Evolutionary conservation across 2,113 vertebrate genomes (phyloP).

Genomic region (Lophius piscatorius): DNA sequence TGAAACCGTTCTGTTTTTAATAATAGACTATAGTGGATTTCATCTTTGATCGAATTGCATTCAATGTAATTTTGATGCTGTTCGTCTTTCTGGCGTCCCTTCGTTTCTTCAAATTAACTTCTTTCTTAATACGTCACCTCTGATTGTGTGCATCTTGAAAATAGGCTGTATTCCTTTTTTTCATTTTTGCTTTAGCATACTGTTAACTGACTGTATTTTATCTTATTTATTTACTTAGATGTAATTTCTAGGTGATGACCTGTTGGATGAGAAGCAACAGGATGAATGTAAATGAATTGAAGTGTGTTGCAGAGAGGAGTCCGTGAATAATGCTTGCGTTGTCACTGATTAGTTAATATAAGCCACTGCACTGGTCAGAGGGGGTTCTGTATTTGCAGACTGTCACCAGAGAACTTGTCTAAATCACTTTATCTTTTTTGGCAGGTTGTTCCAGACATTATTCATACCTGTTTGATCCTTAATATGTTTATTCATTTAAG

Average conservation of each 20-base stretch:
- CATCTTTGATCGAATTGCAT: constrained; percentile 39
- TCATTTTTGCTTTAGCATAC: constrained; percentile 30
- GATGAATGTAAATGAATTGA: constrained; percentile 62
- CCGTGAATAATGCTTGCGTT: constrained; percentile 24
- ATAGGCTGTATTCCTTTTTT: constrained; percentile 39
- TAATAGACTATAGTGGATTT: constrained; percentile 47
- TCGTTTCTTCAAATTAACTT: constrained; percentile 38
- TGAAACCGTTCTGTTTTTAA: constrained; percentile 38
- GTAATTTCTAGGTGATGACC: constrained; percentile 37
- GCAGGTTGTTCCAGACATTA: constrained; percentile 43
- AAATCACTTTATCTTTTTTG: constrained; percentile 53
- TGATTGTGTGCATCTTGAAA: constrained; percentile 54
- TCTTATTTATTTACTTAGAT: constrained; percentile 42
- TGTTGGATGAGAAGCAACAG: constrained; percentile 53
- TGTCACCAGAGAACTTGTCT: constrained; percentile 45
- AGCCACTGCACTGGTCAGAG: constrained; percentile 32
- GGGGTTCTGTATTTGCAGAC: constrained; percentile 35
- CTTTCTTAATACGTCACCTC: constrained; percentile 41
- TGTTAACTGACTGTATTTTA: constrained; percentile 46
- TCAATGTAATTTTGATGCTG: constrained; percentile 50
- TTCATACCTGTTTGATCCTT: constrained; percentile 58
- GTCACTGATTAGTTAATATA: constrained; percentile 22
- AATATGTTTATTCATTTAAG: constrained; percentile 74
- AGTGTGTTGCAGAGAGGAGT: constrained; percentile 38
- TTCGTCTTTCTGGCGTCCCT: constrained; percentile 55